These are phyloP conservation scores for Piezodorus guildinii DNA, from an alignment of 1,140 invertebrate genomes.

Conservation along the genomic window DNA sequence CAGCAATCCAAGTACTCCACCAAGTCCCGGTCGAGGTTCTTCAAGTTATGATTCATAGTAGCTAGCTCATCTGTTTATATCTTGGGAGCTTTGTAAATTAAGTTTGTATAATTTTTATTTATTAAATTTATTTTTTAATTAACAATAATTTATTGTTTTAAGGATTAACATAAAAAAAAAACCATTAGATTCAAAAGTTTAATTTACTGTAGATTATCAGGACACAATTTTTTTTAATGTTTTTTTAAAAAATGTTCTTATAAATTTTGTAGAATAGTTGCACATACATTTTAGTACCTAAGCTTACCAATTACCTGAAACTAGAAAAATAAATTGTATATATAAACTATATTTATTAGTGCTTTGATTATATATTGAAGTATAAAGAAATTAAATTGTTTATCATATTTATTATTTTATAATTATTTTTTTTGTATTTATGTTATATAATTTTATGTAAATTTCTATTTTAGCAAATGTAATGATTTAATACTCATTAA, in stretches of 20 bases:
- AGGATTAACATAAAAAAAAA: too few species aligned
- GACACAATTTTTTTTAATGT: too few species aligned
- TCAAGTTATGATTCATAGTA: conserved; percentile 49
- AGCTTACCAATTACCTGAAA: conserved; percentile 7
- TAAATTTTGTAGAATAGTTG: not conserved
- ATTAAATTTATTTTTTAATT: too few species aligned
- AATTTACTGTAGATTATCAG: too few species aligned
- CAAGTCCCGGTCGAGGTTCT: conserved; percentile 56
- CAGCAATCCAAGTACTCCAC: conserved; percentile 63
- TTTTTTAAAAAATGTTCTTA: not conserved
- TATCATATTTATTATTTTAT: not conserved
- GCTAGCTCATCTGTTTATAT: too few species aligned
- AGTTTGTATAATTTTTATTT: too few species aligned
- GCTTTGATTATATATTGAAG: not conserved
- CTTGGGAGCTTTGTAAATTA: too few species aligned
- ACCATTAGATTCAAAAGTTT: too few species aligned
- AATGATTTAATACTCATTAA: conserved; percentile 7
- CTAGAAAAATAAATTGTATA: conserved; percentile 1
- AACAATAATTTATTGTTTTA: too few species aligned
- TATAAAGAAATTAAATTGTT: conserved; percentile 1
- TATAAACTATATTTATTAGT: conserved; percentile 1
- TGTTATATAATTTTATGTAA: conserved; percentile 1
- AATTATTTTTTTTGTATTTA: conserved; percentile 6
- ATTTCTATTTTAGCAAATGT: not conserved
- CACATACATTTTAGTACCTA: not conserved